Base-by-base conservation (phyloP, 2,797 vertebrate genomes). In the Bradypodion ventrale region DNA sequence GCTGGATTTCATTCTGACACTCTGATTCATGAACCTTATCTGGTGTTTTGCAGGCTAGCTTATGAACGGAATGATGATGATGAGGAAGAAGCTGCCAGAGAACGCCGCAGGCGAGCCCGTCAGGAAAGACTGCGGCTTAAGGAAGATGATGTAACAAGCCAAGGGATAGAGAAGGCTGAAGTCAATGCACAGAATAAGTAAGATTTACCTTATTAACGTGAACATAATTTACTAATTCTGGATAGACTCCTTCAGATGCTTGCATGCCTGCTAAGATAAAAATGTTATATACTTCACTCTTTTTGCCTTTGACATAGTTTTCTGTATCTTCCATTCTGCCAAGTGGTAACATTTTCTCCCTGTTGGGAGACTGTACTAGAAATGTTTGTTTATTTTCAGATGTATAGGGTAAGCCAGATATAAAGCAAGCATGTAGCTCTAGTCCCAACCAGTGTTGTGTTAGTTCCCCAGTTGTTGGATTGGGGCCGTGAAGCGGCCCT, bases 51-150 rank as follows among this genome's bases (percentile, higher is more conserved):
- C 94, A 99, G 98, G 92, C 91, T 98, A 88, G 96, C 97, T 79
- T 97, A 94, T 89, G 93, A 92, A 69, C 96, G 95, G 80, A 97
- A 94, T 0, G 98, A 99, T 0, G 98, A 99, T 0, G 98, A 99
- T 2, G 98, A 99, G 1, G 98, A 99, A 88, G 98, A 99, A 94
- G 98, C 97, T 0, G 98, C 98, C 65, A 96, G 98, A 4, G 98
- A 99, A 89, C 97, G 98, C 46, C 97, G 98, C 83, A 97, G 98
- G 90, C 94, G 98, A 80, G 98, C 98, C 37, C 97, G 98, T 15
- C 98, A 99, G 94, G 98, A 99, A 87, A 97, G 98, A 85, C 87
- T 99, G 93, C 94, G 95, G 90, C 94, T 93, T 94, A 97, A 95
- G 85, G 95, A 98, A 70, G 98, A 98, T 60, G 92, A 95, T 63